Evolutionary conservation across 2,888 invertebrate species (phyloP).

Genomic region (Nymphalis polychloros): DNA sequence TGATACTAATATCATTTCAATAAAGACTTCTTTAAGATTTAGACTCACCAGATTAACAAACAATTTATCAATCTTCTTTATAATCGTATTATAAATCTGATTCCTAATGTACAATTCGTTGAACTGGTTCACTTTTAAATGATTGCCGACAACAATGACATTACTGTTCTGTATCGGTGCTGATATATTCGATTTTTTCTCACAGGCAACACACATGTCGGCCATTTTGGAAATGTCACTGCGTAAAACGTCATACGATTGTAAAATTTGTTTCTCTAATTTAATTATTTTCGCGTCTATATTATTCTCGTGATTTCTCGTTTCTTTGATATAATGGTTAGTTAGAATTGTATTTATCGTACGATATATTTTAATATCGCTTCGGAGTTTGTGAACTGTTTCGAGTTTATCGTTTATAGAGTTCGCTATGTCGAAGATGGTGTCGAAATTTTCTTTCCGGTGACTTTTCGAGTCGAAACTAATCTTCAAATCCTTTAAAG

Average conservation of each 20-base stretch:
- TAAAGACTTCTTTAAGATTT: neutral
- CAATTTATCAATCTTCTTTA: conserved; percentile 71
- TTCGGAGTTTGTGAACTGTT: conserved; percentile 67
- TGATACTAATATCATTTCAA: too few species aligned
- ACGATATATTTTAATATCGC: conserved; percentile 75
- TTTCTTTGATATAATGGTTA: conserved; percentile 73
- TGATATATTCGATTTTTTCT: conserved; percentile 46
- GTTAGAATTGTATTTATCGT: conserved; percentile 75
- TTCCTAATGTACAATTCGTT: conserved; percentile 63
- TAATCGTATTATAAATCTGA: conserved; percentile 71
- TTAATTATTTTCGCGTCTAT: conserved; percentile 66
- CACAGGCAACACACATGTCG: conserved; percentile 53
- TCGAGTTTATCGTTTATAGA: conserved; percentile 74
- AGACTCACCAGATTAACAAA: conserved; percentile 74
- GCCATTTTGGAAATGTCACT: conserved; percentile 58
- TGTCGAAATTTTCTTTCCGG: conserved; percentile 54
- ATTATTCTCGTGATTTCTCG: conserved; percentile 63
- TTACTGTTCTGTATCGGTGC: conserved; percentile 66
- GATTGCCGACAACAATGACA: conserved; percentile 64
- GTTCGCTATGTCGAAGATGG: conserved; percentile 61
- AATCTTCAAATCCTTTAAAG: conserved; percentile 63
- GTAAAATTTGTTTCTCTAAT: conserved; percentile 62
- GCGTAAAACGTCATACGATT: conserved; percentile 66
- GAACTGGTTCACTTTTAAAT: conserved; percentile 58
- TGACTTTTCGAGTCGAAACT: conserved; percentile 57